phyloP scores from a whole-genome alignment of 2,888 invertebrate genomes.

The Cerceris rybyensis region DNA sequence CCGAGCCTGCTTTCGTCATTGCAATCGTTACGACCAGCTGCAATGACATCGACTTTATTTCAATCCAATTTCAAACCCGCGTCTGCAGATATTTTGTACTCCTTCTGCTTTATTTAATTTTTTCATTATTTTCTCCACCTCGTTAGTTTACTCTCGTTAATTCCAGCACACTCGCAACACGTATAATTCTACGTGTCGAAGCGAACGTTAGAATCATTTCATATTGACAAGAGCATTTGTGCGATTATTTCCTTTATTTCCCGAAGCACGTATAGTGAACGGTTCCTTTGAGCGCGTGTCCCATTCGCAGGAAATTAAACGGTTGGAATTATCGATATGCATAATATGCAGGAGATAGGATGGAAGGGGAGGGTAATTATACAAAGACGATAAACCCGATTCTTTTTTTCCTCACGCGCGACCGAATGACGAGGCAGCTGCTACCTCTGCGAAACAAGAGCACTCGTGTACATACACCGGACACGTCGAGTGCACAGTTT shows the following conservation, averaged over 20 bases:
- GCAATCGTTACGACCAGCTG: conserved; percentile 49
- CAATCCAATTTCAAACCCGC: conserved; percentile 1
- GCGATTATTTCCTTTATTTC: conserved; percentile 15
- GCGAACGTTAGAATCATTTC: background rate
- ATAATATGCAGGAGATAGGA: conserved; percentile 51
- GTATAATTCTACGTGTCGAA: background rate
- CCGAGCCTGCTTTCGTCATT: conserved; percentile 22
- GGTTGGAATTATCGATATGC: conserved; percentile 48
- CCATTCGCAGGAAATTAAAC: conserved; percentile 13
- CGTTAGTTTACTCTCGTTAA: background rate
- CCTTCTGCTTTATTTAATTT: background rate
- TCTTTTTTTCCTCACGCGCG: conserved; percentile 27
- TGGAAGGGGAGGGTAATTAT: conserved; percentile 51
- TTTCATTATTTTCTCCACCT: background rate
- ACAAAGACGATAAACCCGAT: conserved; percentile 56
- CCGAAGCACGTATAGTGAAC: conserved; percentile 14
- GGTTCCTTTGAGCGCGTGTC: background rate
- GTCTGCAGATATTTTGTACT: too few relatives aligned
- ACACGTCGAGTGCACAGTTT: conserved; percentile 44
- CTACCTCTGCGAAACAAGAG: conserved; percentile 50
- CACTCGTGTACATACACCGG: conserved; percentile 47
- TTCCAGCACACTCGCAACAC: too few relatives aligned
- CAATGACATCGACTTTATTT: conserved; percentile 19
- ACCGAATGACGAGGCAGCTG: conserved; percentile 62
- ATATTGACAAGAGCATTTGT: background rate